A percentile compares a stretch with the other conserved stretches of the same genome.
Conservation (phyloP, 2,113 vertebrate genomes). For the Odobenus rosmarus region DNA sequence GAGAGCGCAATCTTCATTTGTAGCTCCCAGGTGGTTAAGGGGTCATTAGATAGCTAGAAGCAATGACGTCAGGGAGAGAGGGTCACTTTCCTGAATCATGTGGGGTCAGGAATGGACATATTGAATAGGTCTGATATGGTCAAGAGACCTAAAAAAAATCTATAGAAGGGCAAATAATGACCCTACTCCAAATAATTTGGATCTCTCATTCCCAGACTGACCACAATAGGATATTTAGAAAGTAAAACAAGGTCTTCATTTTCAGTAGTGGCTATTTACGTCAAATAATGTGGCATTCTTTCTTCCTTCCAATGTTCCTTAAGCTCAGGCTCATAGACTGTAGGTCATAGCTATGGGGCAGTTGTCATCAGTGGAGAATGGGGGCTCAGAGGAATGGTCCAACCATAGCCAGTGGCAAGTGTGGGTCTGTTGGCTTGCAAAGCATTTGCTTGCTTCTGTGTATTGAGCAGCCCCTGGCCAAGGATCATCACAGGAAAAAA, state of each 20-base stretch:
- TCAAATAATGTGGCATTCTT: background rate
- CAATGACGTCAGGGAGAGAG: background rate
- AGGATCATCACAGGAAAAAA: background rate
- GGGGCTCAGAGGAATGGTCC: background rate
- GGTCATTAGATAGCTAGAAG: background rate
- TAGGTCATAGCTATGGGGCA: background rate
- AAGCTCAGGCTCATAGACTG: background rate
- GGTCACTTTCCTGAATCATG: background rate
- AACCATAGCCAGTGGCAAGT: background rate
- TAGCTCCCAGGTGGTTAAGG: background rate
- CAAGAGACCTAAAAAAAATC: background rate
- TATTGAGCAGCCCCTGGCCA: background rate
- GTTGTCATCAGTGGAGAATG: background rate
- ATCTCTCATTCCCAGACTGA: background rate
- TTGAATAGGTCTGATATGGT: background rate
- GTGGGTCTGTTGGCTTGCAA: background rate
- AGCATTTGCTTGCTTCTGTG: background rate
- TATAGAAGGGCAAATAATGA: background rate
- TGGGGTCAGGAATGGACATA: background rate
- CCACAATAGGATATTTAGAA: background rate
- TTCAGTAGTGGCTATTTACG: background rate
- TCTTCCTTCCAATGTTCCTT: background rate
- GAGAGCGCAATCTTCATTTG: background rate
- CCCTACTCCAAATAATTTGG: background rate
- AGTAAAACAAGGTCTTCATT: background rate